Percentiles rank a stretch among this genome's conserved stretches.
Evolutionary conservation across 2,888 invertebrate species (phyloP).

Genomic region (Drosophila suboccidentalis): DNA sequence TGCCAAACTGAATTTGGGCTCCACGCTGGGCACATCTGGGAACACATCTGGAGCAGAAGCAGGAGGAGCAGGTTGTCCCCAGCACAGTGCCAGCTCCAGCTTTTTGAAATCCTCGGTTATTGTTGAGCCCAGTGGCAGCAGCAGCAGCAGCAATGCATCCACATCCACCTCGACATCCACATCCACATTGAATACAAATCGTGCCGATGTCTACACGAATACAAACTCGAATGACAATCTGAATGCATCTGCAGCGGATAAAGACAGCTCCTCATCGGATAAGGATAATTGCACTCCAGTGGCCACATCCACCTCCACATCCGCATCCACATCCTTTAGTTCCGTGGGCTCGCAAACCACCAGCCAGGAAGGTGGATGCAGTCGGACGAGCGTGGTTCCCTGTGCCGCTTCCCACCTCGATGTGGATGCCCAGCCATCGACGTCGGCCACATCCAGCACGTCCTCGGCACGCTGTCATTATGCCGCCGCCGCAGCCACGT

Average conservation of each 20-base stretch:
- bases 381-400: constrained; percentile 69
- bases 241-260: constrained; percentile 37
- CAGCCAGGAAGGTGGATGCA: constrained; percentile 75
- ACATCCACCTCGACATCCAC: constrained; percentile 10
- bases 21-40: constrained; percentile 76
- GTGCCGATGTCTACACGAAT: constrained; percentile 79
- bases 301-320: constrained; percentile 37
- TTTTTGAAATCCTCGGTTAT: constrained; percentile 54
- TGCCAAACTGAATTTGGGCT: constrained; percentile 85
- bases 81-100: constrained; percentile 38
- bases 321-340: constrained; percentile 48
- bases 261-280: constrained; percentile 16
- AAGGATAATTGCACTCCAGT: constrained; percentile 32
- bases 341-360: constrained; percentile 66
- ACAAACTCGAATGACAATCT: constrained; percentile 84
- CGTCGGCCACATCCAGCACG: constrained; percentile 68
- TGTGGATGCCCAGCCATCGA: constrained; percentile 82
- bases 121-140: constrained; percentile 50
- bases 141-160: constrained; percentile 32
- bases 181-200: constrained; percentile 14
- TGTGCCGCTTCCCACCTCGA: constrained; percentile 40
- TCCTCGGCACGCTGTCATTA: constrained; percentile 81
- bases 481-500: constrained; percentile 74
- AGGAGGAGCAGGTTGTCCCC: constrained; percentile 41
- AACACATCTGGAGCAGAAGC: constrained; percentile 1